Conservation (phyloP, 1,140 invertebrate species). For the Drosophila nigrodunni region DNA sequence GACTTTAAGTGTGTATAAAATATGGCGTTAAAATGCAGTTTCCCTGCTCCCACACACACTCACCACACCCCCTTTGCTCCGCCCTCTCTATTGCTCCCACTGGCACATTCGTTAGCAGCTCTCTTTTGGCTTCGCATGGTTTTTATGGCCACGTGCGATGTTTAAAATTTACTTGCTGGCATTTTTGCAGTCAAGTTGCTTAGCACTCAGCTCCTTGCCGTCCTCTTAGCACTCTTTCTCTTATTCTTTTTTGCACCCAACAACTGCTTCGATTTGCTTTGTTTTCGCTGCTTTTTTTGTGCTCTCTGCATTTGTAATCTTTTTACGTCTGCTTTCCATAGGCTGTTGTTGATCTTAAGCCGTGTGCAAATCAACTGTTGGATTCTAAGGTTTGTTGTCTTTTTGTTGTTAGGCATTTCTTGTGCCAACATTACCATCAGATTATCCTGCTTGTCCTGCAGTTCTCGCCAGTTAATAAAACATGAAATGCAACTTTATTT, state of each 20-base stretch:
- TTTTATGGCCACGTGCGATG: constrained; percentile 78
- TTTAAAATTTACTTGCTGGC: constrained; percentile 72
- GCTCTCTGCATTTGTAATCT: constrained; percentile 28
- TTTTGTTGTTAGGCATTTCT: constrained; percentile 3
- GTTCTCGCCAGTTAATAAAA: neutral
- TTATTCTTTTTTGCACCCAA: constrained; percentile 1
- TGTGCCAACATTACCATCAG: constrained; percentile 21
- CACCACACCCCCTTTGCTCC: constrained; percentile 21
- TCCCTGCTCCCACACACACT: neutral
- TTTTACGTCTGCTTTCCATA: constrained; percentile 20
- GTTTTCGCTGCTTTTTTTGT: constrained; percentile 1
- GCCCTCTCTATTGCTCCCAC: constrained; percentile 4
- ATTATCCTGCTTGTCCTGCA: neutral
- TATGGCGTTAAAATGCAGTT: constrained; percentile 81
- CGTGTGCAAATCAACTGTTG: constrained; percentile 43
- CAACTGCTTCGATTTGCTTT: constrained; percentile 59
- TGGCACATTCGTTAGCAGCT: constrained; percentile 60
- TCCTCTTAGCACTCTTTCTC: constrained; percentile 19
- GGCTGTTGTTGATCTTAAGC: constrained; percentile 48
- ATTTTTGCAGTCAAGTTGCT: constrained; percentile 64
- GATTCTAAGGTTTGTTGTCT: constrained; percentile 1
- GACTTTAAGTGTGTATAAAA: constrained; percentile 83
- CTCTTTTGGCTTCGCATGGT: constrained; percentile 50
- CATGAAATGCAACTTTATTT: neutral
- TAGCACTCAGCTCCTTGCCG: constrained; percentile 36